Evolutionary conservation across 2,888 invertebrate species (phyloP), one percentile per base, ranked within the genome.

Genomic region (Exephanes ischioxanthus): DNA sequence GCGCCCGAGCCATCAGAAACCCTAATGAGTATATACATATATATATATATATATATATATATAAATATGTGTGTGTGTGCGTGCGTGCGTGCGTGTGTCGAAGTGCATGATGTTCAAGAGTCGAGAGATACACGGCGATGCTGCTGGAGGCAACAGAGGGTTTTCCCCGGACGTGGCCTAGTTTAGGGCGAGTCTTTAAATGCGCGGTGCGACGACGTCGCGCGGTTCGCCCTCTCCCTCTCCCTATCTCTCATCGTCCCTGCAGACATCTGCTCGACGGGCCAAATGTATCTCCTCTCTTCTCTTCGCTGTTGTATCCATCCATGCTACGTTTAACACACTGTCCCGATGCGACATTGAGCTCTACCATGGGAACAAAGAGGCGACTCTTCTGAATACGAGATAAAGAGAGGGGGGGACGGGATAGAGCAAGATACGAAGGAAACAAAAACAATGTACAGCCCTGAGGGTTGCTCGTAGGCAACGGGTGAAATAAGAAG

Each of bases 291-390:
- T 67, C 55, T 72, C 71, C 48, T n/a, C 72, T 66, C 51, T 48
- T 51, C 61, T 66, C 51, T 48, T 48, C 30, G 6, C 19, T 51
- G 51, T 66, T 70, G 71, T 53, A 81, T 78, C 78, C 73, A 58
- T 66, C 53, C 67, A 79, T 61, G 75, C 78, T 61, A 82, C 85
- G 82, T 66, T 82, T 75, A 82, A 76, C 67, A 84, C 75, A 70
- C 85, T 79, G 61, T 75, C 79, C 79, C 78, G 85, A 82, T 78
- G 85, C 75, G 37, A 79, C 85, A 85, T 85, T 82, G 70, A 79
- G 75, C 70, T 70, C 26, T 30, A 61, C 61, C 61, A 63, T 63
- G 33, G n/a, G 68, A 85, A 85, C 81, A 85, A 82, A 82, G 85
- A 82, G 73, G 68, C 66, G 82, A 79, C 66, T 51, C 63, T 78